Conservation (phyloP, 2,113 vertebrate species). For the Spizaetus ornatus region DNA sequence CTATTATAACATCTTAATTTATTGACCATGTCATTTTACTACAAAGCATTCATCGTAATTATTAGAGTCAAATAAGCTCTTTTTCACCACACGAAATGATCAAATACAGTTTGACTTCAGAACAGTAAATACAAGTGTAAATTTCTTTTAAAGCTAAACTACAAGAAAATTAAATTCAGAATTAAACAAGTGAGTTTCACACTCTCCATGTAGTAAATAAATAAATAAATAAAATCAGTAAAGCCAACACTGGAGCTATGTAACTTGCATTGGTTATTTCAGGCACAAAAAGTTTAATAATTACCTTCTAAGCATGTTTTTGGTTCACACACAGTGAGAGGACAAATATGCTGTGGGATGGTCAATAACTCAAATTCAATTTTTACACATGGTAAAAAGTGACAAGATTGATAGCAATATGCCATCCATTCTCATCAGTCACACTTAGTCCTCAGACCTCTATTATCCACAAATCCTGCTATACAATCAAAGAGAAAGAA, state of each 20-base stretch:
- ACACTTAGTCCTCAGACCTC: slow-evolving; percentile 29
- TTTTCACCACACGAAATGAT: neutral
- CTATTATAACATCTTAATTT: neutral
- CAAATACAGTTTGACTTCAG: neutral
- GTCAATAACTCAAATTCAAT: slow-evolving; percentile 25
- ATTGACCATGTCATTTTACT: neutral
- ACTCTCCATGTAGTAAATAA: neutral
- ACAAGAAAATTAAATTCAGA: neutral
- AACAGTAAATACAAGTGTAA: neutral
- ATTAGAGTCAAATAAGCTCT: neutral
- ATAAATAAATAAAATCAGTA: neutral
- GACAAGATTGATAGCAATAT: slow-evolving; percentile 13
- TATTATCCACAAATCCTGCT: slow-evolving; percentile 40
- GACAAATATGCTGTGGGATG: neutral
- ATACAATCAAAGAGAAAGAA: slow-evolving; percentile 31
- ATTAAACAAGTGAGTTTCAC: neutral
- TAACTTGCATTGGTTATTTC: neutral
- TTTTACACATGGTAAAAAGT: neutral
- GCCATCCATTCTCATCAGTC: slow-evolving; percentile 31
- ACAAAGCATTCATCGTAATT: neutral
- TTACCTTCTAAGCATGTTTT: neutral
- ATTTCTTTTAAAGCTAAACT: neutral
- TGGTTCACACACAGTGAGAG: neutral
- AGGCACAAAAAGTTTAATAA: neutral
- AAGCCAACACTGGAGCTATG: neutral